A percentile compares a stretch with the other conserved stretches of the same genome.
Conservation (phyloP, 2,113 vertebrate genomes). For the Typhlomys cinereus region DNA sequence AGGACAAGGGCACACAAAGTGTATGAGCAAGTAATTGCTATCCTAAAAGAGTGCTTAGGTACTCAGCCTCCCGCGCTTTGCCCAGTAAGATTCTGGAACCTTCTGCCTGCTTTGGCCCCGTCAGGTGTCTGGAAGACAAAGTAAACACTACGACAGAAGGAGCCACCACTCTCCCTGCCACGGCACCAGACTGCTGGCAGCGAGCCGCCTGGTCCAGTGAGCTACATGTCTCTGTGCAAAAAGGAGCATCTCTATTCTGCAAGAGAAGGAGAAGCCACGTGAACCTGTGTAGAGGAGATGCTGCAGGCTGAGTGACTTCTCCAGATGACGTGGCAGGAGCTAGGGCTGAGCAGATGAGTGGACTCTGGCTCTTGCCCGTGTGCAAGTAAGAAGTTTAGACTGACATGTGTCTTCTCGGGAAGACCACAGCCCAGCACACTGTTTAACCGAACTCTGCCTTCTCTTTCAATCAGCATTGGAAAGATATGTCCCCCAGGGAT, state of each 20-base stretch:
- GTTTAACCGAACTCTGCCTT: not conserved
- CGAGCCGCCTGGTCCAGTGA: not conserved
- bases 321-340: not conserved
- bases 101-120: not conserved
- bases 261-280: not conserved
- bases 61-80: not conserved
- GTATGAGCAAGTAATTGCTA: not conserved
- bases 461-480: not conserved
- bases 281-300: not conserved
- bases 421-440: not conserved
- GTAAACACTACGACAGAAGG: not conserved
- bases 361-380: not conserved
- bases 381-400: not conserved
- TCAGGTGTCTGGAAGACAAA: not conserved
- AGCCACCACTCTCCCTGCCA: not conserved
- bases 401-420: not conserved
- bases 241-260: not conserved
- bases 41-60: fast-evolving
- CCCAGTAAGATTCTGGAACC: not conserved
- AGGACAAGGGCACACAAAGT: not conserved
- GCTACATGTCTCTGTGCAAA: not conserved
- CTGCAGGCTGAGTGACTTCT: not conserved
- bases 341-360: not conserved
- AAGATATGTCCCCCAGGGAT: not conserved
- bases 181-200: not conserved